phyloP scores from a whole-genome alignment of 1,140 invertebrate genomes.

The Polypedilum vanderplanki region DNA sequence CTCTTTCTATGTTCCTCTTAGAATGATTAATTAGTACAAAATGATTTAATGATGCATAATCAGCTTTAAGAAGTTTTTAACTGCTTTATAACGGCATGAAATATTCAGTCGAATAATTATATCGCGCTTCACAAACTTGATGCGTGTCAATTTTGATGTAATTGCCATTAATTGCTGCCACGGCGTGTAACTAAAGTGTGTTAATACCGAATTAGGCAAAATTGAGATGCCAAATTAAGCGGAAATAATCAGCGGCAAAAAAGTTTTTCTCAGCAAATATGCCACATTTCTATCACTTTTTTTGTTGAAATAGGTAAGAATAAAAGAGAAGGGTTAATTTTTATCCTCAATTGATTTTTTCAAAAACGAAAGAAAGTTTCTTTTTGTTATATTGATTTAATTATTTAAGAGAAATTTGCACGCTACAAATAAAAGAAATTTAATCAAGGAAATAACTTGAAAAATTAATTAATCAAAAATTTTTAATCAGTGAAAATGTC shows the following conservation, averaged over 20 bases:
- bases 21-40: neutral
- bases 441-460: too few species aligned
- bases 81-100: neutral
- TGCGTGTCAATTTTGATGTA: neutral
- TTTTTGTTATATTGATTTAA: too few species aligned
- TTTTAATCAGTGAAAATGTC: too few species aligned
- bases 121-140: neutral
- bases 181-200: neutral
- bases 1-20: neutral
- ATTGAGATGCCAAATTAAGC: neutral
- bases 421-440: too few species aligned
- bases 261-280: too few species aligned
- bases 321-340: too few species aligned
- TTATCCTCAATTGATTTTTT: too few species aligned
- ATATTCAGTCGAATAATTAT: neutral
- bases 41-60: conserved; percentile 13
- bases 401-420: too few species aligned
- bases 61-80: conserved; percentile 6
- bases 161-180: conserved; percentile 8
- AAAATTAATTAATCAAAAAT: too few species aligned
- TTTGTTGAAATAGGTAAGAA: too few species aligned
- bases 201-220: neutral
- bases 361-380: too few species aligned
- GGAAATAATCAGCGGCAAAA: neutral
- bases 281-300: too few species aligned